Evolutionary conservation across 2,888 invertebrate species (phyloP).

Genomic region (Timema podura): DNA sequence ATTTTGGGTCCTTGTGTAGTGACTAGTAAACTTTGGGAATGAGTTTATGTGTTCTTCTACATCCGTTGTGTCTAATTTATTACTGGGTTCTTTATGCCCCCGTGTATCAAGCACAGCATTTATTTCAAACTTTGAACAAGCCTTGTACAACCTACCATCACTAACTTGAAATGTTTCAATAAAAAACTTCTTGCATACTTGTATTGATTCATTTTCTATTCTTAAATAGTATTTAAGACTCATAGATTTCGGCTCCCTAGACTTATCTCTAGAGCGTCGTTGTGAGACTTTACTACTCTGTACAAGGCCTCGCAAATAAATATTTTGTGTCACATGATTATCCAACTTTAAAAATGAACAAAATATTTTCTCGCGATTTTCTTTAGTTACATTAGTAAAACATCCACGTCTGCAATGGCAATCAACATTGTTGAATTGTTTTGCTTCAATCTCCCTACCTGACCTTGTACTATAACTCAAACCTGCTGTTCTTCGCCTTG

Average conservation of each 20-base stretch:
- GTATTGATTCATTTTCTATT: background rate
- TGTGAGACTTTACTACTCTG: background rate
- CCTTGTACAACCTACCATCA: background rate
- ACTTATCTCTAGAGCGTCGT: background rate
- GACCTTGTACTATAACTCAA: no score
- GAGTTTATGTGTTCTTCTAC: background rate
- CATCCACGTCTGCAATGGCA: background rate
- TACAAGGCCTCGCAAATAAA: background rate
- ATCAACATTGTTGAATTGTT: background rate
- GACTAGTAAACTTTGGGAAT: background rate
- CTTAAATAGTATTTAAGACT: background rate
- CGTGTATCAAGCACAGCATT: background rate
- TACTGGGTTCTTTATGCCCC: background rate
- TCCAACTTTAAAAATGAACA: background rate
- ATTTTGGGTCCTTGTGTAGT: background rate
- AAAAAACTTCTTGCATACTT: background rate
- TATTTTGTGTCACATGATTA: background rate
- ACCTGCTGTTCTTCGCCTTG: no score
- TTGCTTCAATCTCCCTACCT: no score
- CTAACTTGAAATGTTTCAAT: background rate
- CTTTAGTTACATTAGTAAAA: background rate
- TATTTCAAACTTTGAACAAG: background rate
- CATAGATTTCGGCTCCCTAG: background rate
- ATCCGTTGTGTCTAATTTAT: slow-evolving; percentile 1
- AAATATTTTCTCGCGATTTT: background rate